phyloP scores from a whole-genome alignment of 2,113 vertebrate species.

The Myiozetetes cayanensis region DNA sequence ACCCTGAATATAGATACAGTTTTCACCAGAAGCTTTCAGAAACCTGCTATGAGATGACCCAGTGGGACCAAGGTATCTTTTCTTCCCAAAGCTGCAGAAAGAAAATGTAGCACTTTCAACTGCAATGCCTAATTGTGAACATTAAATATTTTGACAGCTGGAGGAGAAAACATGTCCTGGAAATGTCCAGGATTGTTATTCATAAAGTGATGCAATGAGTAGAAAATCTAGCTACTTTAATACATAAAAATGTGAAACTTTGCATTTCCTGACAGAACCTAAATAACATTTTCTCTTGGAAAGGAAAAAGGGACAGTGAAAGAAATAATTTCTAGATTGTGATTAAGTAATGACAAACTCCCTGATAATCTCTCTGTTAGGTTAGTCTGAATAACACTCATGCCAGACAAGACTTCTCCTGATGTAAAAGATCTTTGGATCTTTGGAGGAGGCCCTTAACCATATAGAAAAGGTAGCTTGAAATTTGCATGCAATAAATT shows the following conservation, averaged over 20 bases:
- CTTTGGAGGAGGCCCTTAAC: not conserved
- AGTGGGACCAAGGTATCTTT: not conserved
- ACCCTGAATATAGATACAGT: not conserved
- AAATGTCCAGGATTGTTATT: conserved; percentile 44
- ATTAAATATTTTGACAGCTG: conserved; percentile 53
- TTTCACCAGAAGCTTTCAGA: not conserved
- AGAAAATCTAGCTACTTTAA: conserved; percentile 18
- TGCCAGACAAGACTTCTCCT: not conserved
- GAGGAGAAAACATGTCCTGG: conserved; percentile 23
- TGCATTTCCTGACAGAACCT: not conserved
- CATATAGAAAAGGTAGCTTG: not conserved
- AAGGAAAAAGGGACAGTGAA: not conserved
- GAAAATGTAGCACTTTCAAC: not conserved
- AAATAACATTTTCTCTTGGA: not conserved
- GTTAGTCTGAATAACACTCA: not conserved
- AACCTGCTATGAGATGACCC: not conserved
- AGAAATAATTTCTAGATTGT: not conserved
- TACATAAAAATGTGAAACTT: not conserved
- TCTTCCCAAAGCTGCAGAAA: not conserved
- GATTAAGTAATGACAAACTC: not conserved
- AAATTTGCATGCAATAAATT: not conserved
- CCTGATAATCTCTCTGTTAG: not conserved
- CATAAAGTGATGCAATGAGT: not conserved
- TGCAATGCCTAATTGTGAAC: conserved; percentile 27
- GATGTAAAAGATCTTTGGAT: not conserved